Evolutionary conservation across 2,113 vertebrate genomes (phyloP), one percentile per base, ranked within the genome.

Genomic region (Nesoenas mayeri): DNA sequence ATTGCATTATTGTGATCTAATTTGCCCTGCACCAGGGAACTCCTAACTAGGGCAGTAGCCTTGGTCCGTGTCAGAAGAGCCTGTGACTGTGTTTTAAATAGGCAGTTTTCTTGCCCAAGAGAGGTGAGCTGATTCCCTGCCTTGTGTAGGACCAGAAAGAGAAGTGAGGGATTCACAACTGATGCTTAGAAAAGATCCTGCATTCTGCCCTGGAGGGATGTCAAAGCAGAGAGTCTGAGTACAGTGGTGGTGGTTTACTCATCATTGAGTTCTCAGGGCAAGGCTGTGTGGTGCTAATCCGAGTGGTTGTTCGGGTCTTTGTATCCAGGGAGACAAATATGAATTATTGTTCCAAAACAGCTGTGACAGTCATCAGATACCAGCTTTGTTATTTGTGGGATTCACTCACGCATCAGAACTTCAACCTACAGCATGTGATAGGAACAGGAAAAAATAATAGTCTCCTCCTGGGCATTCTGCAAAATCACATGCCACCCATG

Each of bases 271-370:
- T 80, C 61, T 87, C 21, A 7, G 77, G 83, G 73, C 65, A 74
- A 78, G 83, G 61, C 56, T 54, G n/a, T 1, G 11, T 0, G 0
- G 71, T 34, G 40, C 64, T 79, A 42, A 84, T 74, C 61, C 57
- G 17, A 51, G 65, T 3, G 92, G 44, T 40, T 61, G 20, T 56
- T 70, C 61, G 26, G 5, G 1, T 85, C 70, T 85, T 70, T 3
- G 65, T 95, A 84, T 67, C 93, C 57, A 91, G 80, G 77, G 84
- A 93, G 61, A 65, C 72, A 91, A 54, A 62, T 31, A 8, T 4
- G 48, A 81, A 74, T 78, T 84, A 58, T 15, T 91, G 61, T 79
- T 95, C 93, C 89, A 84, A 95, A 96, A 92, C 65, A 61, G 74
- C 61, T 14, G 4, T 48, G 51, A 61, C 24, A 91, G 64, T 67